Evolutionary conservation across 2,888 invertebrate species (phyloP).

Genomic region (Eucriotettix oculatus): DNA sequence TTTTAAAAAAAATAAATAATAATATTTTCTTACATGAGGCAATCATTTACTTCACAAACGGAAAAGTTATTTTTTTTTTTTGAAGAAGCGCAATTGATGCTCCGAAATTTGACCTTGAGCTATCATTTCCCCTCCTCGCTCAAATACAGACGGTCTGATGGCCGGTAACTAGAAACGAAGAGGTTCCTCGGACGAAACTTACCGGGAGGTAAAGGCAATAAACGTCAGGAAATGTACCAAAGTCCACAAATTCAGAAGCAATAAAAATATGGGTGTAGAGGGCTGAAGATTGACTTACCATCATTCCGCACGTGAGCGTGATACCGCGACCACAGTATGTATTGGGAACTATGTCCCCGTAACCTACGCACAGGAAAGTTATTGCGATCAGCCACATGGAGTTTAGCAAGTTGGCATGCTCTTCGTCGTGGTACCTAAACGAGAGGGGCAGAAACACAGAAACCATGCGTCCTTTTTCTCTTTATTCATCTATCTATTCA

Average conservation of each 20-base stretch:
- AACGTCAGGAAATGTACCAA: too few relatives aligned
- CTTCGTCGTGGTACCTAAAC: constrained; percentile 91
- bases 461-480: not conserved
- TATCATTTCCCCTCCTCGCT: too few relatives aligned
- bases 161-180: not conserved
- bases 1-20: too few relatives aligned
- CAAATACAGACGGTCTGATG: too few relatives aligned
- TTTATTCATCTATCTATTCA: not conserved
- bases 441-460: not conserved
- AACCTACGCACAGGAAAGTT: constrained; percentile 99
- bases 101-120: too few relatives aligned
- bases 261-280: too few relatives aligned
- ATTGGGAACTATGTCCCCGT: constrained; percentile 99
- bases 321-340: constrained; percentile 99
- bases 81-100: too few relatives aligned
- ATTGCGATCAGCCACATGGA: constrained; percentile 99
- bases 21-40: too few relatives aligned
- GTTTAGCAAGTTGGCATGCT: constrained; percentile 95
- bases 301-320: constrained; percentile 97
- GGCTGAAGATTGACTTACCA: constrained; percentile 58
- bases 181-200: not conserved
- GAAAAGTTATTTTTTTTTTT: too few relatives aligned
- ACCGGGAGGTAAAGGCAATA: too few relatives aligned
- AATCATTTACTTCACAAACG: too few relatives aligned
- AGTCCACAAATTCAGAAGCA: too few relatives aligned